Conservation (phyloP, 1,140 invertebrate species). For the Thalassaphorura encarpata region DNA sequence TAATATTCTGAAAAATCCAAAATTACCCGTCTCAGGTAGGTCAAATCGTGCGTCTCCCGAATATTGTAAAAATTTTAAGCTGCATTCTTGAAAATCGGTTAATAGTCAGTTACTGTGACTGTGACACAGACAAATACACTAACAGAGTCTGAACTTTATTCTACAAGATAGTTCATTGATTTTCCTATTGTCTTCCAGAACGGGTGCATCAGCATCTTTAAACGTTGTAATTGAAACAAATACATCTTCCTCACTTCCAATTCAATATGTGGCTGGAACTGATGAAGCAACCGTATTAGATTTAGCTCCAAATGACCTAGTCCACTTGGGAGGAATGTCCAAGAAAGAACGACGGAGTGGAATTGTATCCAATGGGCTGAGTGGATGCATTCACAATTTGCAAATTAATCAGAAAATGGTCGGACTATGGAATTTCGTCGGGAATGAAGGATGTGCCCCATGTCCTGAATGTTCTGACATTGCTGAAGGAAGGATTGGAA, state of each 20-base stretch:
- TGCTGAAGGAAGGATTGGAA: background rate
- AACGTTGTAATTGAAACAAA: constrained; percentile 12
- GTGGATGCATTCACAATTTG: constrained; percentile 67
- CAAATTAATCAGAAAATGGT: constrained; percentile 62
- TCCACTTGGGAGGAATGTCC: constrained; percentile 30
- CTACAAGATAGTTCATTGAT: too few relatives aligned
- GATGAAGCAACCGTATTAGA: constrained; percentile 32
- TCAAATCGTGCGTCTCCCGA: too few relatives aligned
- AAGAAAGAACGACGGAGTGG: constrained; percentile 24
- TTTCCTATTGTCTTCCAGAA: constrained; percentile 55
- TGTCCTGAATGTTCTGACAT: constrained; percentile 53
- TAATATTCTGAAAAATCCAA: too few relatives aligned
- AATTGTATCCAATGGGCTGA: constrained; percentile 38
- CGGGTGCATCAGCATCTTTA: constrained; percentile 39
- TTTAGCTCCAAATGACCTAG: constrained; percentile 43
- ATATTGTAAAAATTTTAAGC: too few relatives aligned
- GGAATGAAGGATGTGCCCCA: constrained; percentile 56
- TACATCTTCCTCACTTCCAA: background rate
- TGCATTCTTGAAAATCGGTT: too few relatives aligned
- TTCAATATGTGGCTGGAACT: constrained; percentile 32
- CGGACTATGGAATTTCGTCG: constrained; percentile 80
- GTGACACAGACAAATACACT: too few relatives aligned
- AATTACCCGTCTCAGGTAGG: too few relatives aligned
- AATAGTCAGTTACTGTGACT: too few relatives aligned
- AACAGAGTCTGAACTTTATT: too few relatives aligned